Conservation (phyloP, 2,113 vertebrate genomes). For the Salvator merianae region DNA sequence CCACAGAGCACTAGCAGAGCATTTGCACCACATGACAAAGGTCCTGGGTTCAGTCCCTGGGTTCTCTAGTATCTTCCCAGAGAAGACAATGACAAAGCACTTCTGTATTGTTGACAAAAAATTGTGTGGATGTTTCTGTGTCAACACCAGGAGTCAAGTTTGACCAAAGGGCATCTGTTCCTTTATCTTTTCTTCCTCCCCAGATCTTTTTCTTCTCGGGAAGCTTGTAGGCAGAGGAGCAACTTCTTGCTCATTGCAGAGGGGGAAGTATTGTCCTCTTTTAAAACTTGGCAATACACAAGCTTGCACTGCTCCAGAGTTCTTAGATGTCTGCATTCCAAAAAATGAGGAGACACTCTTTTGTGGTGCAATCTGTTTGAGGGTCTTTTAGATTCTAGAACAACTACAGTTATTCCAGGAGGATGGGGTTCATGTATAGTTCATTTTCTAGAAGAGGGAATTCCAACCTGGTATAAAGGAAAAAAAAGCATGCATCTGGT, state of each 20-base stretch:
- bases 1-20: no score
- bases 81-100: no score
- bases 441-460: background rate
- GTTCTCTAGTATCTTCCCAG: no score
- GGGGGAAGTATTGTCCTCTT: background rate
- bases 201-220: rapidly evolving
- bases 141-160: no score
- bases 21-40: no score
- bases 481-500: background rate
- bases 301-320: background rate
- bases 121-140: no score
- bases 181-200: no score
- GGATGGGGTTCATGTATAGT: background rate
- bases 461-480: background rate
- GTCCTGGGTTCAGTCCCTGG: no score
- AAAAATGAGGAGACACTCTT: no score
- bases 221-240: no score
- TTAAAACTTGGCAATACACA: background rate
- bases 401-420: background rate
- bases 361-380: background rate
- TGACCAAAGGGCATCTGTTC: no score
- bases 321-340: background rate
- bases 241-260: rapidly evolving
- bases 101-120: no score
- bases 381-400: background rate